Percentiles rank a stretch among this genome's conserved stretches.
Evolutionary conservation across 2,113 vertebrate species (phyloP).

Genomic region (Ctenomys sociabilis): DNA sequence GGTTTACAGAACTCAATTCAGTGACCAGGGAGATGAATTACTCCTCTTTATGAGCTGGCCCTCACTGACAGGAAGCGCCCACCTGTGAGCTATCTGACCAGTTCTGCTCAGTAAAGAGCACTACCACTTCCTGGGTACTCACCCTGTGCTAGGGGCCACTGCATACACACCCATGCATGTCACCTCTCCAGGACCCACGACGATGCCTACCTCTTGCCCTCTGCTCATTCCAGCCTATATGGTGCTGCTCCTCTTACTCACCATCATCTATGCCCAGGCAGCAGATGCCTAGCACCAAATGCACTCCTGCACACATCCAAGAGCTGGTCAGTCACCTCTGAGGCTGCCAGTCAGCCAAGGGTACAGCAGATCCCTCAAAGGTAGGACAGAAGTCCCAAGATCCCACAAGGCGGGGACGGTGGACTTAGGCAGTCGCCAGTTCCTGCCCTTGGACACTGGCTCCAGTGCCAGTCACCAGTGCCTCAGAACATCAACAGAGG

Average conservation of each 20-base stretch:
- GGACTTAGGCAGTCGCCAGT: not conserved
- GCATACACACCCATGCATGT: not conserved
- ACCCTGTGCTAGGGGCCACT: too few species aligned
- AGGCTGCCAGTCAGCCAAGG: not conserved
- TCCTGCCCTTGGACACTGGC: not conserved
- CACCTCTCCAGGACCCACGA: not conserved
- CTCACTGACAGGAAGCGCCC: not conserved
- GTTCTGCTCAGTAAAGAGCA: rapidly evolving
- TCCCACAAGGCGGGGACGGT: not conserved
- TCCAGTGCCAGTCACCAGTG: rapidly evolving
- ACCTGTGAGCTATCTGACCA: not conserved
- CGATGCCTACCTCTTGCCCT: too few species aligned
- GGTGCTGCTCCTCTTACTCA: not conserved
- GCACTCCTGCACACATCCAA: not conserved
- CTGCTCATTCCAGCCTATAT: not conserved
- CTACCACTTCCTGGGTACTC: rapidly evolving
- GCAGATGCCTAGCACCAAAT: not conserved
- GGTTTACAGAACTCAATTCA: not conserved
- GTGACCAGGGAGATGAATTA: not conserved
- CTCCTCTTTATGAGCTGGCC: rapidly evolving
- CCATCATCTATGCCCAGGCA: not conserved
- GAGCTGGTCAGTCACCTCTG: not conserved
- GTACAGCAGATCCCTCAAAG: not conserved
- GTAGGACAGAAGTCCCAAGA: not conserved
- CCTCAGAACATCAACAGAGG: not conserved